Percentiles rank a stretch among this genome's conserved stretches.
Evolutionary conservation across 2,888 invertebrate genomes (phyloP).

Genomic region (Pollenia angustigena): DNA sequence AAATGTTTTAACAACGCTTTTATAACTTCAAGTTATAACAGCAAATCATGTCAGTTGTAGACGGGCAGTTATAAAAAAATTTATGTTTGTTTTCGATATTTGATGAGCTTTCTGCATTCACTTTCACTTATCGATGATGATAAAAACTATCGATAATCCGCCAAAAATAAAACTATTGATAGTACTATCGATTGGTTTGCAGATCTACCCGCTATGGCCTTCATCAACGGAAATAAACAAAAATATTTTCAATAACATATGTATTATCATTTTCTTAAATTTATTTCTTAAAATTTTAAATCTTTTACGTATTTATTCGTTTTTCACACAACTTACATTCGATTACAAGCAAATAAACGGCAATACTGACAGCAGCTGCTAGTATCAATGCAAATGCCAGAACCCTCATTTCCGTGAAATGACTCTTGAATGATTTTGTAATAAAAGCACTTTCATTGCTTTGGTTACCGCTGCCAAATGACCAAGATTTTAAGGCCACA

Average conservation of each 20-base stretch:
- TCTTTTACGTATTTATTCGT: neutral
- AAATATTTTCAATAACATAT: neutral
- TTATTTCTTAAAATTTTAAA: neutral
- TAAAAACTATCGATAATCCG: too few species aligned
- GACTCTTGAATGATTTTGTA: slow-evolving; percentile 52
- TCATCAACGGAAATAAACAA: too few species aligned
- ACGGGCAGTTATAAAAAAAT: too few species aligned
- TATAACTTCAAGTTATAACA: too few species aligned
- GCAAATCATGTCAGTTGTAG: too few species aligned
- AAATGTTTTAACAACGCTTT: too few species aligned
- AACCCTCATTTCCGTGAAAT: slow-evolving; percentile 77
- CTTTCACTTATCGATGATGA: too few species aligned
- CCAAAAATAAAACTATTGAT: too few species aligned
- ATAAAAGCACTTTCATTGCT: slow-evolving; percentile 26
- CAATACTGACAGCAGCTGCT: slow-evolving; percentile 76
- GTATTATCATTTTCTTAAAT: neutral
- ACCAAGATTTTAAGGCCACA: slow-evolving; percentile 7
- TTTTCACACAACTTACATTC: slow-evolving; percentile 79
- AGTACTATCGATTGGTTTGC: too few species aligned
- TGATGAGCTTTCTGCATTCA: too few species aligned
- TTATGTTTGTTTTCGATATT: too few species aligned
- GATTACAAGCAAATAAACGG: slow-evolving; percentile 79
- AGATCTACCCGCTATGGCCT: too few species aligned
- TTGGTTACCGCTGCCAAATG: slow-evolving; percentile 21
- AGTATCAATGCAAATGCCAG: slow-evolving; percentile 78